Percentiles rank a stretch among this genome's conserved stretches.
These are phyloP conservation scores for Lepidostoma basale DNA, from an alignment of 1,140 invertebrate species.

Conservation along the genomic window DNA sequence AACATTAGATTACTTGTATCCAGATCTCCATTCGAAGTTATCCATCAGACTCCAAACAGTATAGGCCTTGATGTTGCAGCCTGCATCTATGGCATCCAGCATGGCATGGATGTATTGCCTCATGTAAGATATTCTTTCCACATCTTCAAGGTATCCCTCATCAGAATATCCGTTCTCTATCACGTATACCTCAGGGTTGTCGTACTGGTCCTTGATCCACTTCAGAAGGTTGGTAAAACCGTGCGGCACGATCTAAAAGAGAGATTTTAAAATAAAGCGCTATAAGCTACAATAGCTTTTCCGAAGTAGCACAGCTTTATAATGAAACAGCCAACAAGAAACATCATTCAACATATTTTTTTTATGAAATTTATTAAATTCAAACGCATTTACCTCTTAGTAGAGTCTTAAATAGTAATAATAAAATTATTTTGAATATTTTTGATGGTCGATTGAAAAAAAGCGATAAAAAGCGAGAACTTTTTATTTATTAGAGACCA, in stretches of 20 bases:
- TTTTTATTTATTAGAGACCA: too few species aligned
- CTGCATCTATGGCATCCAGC: slow-evolving; percentile 71
- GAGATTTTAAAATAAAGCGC: neutral
- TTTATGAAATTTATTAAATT: neutral
- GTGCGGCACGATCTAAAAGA: slow-evolving; percentile 61
- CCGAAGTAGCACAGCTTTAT: too few species aligned
- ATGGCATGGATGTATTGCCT: slow-evolving; percentile 67
- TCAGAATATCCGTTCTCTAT: slow-evolving; percentile 72
- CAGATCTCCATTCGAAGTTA: slow-evolving; percentile 73
- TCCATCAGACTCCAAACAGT: slow-evolving; percentile 77
- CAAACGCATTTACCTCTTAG: neutral
- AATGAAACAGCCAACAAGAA: neutral
- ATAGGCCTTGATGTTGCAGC: slow-evolving; percentile 71
- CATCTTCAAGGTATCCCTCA: slow-evolving; percentile 52
- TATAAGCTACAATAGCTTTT: too few species aligned
- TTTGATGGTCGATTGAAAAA: too few species aligned
- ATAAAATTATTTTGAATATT: too few species aligned
- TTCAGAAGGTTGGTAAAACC: slow-evolving; percentile 67
- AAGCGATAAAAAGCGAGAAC: too few species aligned
- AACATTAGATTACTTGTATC: slow-evolving; percentile 58
- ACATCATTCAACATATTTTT: neutral
- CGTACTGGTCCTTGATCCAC: slow-evolving; percentile 68
- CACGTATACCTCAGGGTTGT: slow-evolving; percentile 65
- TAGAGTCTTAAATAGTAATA: neutral
- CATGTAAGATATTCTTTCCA: slow-evolving; percentile 53